Evolutionary conservation across 2,888 invertebrate genomes (phyloP).

Genomic region (Bombylius discolor): DNA sequence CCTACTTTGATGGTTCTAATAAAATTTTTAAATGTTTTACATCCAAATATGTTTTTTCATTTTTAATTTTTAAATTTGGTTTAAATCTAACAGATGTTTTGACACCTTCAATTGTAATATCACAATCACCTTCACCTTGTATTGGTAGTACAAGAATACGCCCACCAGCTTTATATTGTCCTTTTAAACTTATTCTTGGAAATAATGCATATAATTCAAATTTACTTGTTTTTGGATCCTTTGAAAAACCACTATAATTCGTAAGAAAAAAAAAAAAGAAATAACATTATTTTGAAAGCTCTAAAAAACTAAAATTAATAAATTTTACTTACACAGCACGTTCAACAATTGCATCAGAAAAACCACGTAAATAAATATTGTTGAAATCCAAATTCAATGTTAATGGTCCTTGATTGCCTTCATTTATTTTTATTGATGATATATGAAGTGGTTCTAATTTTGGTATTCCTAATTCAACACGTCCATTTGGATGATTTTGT

Average conservation of each 20-base stretch:
- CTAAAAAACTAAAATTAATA: not conserved
- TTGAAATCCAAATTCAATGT: slow-evolving; percentile 6
- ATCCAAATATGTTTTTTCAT: not conserved
- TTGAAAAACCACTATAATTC: slow-evolving; percentile 20
- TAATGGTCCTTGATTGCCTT: slow-evolving; percentile 1
- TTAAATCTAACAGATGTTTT: slow-evolving; percentile 1
- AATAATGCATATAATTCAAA: slow-evolving; percentile 16
- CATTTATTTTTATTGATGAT: not conserved
- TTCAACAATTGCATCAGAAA: slow-evolving; percentile 5
- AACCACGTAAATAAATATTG: slow-evolving; percentile 8
- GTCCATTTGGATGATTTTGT: slow-evolving; percentile 12
- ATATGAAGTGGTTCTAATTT: slow-evolving; percentile 8
- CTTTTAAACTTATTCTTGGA: slow-evolving; percentile 19
- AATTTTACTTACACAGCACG: slow-evolving; percentile 11
- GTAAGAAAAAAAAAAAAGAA: too few relatives aligned
- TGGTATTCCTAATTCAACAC: slow-evolving; percentile 7
- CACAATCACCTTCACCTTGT: slow-evolving; percentile 25
- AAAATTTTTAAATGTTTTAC: slow-evolving; percentile 2
- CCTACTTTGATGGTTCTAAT: slow-evolving; percentile 1
- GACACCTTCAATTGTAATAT: slow-evolving; percentile 11
- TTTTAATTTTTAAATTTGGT: not conserved
- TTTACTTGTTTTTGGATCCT: slow-evolving; percentile 18
- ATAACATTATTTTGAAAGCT: not conserved
- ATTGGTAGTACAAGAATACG: slow-evolving; percentile 31
- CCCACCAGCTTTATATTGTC: slow-evolving; percentile 29